Evolutionary conservation across 2,113 vertebrate genomes (phyloP), one percentile per base, ranked within the genome.

Genomic region (Struthidea cinerea): DNA sequence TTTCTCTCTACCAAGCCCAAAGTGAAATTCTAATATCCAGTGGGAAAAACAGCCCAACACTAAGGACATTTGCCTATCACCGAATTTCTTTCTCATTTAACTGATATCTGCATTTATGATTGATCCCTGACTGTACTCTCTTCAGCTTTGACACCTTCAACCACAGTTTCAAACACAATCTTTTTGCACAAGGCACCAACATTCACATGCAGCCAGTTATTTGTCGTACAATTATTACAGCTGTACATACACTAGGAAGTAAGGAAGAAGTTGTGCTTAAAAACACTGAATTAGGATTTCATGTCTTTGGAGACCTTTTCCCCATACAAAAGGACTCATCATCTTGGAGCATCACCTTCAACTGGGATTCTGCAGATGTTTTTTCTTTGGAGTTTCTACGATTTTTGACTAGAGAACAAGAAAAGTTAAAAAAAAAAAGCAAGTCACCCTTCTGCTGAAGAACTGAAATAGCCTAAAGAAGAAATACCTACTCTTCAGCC

Each of bases 161-260:
- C 8, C 12, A 46, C 32, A 16, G 75, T 85, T 60, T 60, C 20
- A 86, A 59, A 44, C 69, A 73, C 1, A 76, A 17, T 8, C 9
- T 39, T 53, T 37, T 22, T 41, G 60, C 65, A 19, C 22, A 33
- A 49, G 46, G 6, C 89, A 13, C 8, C 39, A 50, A 11, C 19
- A n/a, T 12, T 61, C 11, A 27, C 26, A 32, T 7, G 10, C 35
- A 87, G 27, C 7, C 32, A 15, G 6, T 32, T 41, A 13, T 33
- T 69, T 41, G 18, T 13, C 33, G 47, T 6, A 6, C 32, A 56
- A 28, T 28, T 33, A 33, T 28, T 74, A 9, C 2, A 78, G 52
- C 1, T 17, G 18, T 7, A 41, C 0, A 1, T 13, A 82, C 11
- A n/a, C 6, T 5, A 23, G 39, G 22, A 68, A 71, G 4, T 10